A percentile compares a stretch with the other conserved stretches of the same genome.
phyloP scores from a whole-genome alignment of 2,888 invertebrate species.

The Reticulitermes lucifugus region DNA sequence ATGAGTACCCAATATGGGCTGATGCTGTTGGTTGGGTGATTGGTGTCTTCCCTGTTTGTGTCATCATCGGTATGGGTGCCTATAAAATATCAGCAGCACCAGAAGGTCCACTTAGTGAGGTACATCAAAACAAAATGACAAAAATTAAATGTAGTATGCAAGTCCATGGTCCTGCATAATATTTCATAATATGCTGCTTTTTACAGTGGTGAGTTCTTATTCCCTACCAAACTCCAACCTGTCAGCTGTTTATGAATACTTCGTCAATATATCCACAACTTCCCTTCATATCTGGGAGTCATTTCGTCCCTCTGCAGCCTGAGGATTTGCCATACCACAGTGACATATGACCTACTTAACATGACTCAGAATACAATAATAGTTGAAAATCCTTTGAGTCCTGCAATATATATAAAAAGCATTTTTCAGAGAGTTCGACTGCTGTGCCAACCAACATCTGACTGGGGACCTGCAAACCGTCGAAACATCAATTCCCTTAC shows the following conservation, averaged over 20 bases:
- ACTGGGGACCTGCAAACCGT: slow-evolving; percentile 75
- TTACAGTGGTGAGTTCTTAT: too few relatives aligned
- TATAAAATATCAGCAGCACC: slow-evolving; percentile 53
- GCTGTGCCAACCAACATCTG: slow-evolving; percentile 75
- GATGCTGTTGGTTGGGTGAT: slow-evolving; percentile 81
- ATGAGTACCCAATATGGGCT: slow-evolving; percentile 85
- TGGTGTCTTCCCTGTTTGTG: slow-evolving; percentile 78
- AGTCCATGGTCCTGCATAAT: background rate
- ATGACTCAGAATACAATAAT: too few relatives aligned
- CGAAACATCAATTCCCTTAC: slow-evolving; percentile 61
- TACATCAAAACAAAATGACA: slow-evolving; percentile 51
- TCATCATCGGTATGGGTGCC: slow-evolving; percentile 66
- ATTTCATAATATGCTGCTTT: too few relatives aligned
- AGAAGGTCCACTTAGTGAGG: slow-evolving; percentile 58
- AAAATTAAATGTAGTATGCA: background rate
- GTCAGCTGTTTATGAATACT: too few relatives aligned
- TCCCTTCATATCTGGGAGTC: too few relatives aligned
- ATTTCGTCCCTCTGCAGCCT: too few relatives aligned
- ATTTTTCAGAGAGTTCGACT: slow-evolving; percentile 70
- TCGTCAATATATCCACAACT: too few relatives aligned
- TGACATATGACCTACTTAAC: too few relatives aligned
- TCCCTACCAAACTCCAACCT: too few relatives aligned
- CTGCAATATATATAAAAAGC: slow-evolving; percentile 12
- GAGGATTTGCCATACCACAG: too few relatives aligned
- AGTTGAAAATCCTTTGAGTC: background rate